Evolutionary conservation across 2,113 vertebrate genomes (phyloP), one percentile per base, ranked within the genome.

Genomic region (Trichechus manatus): DNA sequence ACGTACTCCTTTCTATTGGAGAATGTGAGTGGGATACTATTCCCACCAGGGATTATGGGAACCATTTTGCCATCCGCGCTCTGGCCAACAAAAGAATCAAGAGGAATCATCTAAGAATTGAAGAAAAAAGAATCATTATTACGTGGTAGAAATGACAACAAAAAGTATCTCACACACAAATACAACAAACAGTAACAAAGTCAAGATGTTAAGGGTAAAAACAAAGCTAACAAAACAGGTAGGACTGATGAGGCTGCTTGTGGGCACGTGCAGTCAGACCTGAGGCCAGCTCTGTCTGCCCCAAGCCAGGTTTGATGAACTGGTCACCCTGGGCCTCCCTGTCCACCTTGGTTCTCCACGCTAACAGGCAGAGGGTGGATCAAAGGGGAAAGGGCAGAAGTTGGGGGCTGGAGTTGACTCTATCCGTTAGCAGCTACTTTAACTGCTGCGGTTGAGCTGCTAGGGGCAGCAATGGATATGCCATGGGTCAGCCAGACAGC

Each of bases 41-140:
- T 99, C 96, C 99, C 99, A 96, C 99, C 99, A 82, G 99, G 99
- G 80, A 99, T 99, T 98, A 99, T 99, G 97, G 99, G 99, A 97
- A 99, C 99, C 99, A 99, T 99, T 97, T 99, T 99, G 53, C 99
- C 99, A 98, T 99, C 99, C 93, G 99, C 99, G 89, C 99, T 99
- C 97, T 99, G 99, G 94, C 99, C 99, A 97, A 99, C 98, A 97
- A 99, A 99, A 93, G 99, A 99, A 98, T 99, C 99, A 94, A 99
- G 98, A 97, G 99, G 99, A 98, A 99, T 99, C 99, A 99, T 99
- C 99, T 99, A 97, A 82, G 25, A 95, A 80, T 5, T 96, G 94
- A 97, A 98, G 63, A 96, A 88, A 96, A 83, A 97, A 93, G 27
- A 0, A 1, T 42, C 74, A 86, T 94, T 78, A 85, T 82, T 66